Conservation (phyloP, 2,888 invertebrate genomes). For the Latrodectus hesperus region DNA sequence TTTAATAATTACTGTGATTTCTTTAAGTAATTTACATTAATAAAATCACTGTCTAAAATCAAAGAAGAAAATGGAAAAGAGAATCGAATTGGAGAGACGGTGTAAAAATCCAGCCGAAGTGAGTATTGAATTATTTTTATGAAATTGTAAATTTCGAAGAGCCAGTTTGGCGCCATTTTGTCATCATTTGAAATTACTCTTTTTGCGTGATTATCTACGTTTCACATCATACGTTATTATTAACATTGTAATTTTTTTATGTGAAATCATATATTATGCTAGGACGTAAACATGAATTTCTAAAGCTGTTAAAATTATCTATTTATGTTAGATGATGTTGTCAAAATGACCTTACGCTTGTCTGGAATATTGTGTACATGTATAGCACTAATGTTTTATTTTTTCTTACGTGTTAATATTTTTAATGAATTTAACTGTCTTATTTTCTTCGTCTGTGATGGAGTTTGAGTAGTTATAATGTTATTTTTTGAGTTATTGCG, state of each 20-base stretch:
- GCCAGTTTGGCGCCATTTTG: constrained; percentile 62
- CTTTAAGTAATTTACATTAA: not conserved
- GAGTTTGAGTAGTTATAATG: too few species aligned
- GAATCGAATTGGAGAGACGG: constrained; percentile 46
- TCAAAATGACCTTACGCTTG: too few species aligned
- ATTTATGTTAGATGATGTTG: too few species aligned
- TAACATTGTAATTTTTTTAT: too few species aligned
- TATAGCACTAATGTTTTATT: too few species aligned
- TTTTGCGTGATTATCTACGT: constrained; percentile 7
- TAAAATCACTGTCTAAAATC: not conserved
- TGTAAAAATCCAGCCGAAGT: constrained; percentile 33
- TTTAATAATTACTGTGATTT: not conserved
- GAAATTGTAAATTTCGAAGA: constrained; percentile 3
- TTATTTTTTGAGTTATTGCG: too few species aligned
- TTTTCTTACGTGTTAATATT: too few species aligned
- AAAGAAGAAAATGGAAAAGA: constrained; percentile 41
- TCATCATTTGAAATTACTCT: constrained; percentile 39
- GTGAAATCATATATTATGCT: too few species aligned
- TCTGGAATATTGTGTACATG: too few species aligned
- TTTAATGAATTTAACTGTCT: not conserved
- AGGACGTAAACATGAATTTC: too few species aligned
- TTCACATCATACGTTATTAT: not conserved
- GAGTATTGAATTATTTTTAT: constrained; percentile 7
- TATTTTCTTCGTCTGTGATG: too few species aligned
- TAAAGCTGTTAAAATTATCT: too few species aligned